Percentiles rank a stretch among this genome's conserved stretches.
phyloP scores from a whole-genome alignment of 2,113 vertebrate genomes.

The Alces alces region DNA sequence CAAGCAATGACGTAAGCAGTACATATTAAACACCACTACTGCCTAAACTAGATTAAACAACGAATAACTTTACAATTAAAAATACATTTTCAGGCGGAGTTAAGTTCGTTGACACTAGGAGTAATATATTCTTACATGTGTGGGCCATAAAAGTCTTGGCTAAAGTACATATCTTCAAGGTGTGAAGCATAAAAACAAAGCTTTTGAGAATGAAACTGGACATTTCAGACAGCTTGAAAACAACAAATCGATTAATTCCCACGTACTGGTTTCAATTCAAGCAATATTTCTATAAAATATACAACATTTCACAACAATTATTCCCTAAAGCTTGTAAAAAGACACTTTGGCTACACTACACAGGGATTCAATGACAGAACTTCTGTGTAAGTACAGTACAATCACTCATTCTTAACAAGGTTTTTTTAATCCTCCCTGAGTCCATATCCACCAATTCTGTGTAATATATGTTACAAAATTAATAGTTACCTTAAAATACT shows the following conservation, averaged over 20 bases:
- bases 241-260: conserved; percentile 38
- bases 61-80: conserved; percentile 32
- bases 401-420: conserved; percentile 29
- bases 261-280: conserved; percentile 61
- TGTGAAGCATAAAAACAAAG: conserved; percentile 42
- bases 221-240: conserved; percentile 55
- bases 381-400: conserved; percentile 33
- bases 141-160: conserved; percentile 24
- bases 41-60: conserved; percentile 45
- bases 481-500: neutral
- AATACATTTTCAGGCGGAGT: conserved; percentile 56
- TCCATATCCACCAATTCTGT: conserved; percentile 53
- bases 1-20: conserved; percentile 45
- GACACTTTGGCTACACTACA: conserved; percentile 59
- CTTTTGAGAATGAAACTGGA: conserved; percentile 48
- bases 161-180: conserved; percentile 40
- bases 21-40: conserved; percentile 23
- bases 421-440: conserved; percentile 77
- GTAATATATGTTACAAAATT: conserved; percentile 25
- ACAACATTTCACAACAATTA: conserved; percentile 62
- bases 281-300: conserved; percentile 63
- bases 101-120: neutral
- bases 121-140: conserved; percentile 36
- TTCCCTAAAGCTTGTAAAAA: conserved; percentile 61
- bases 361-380: conserved; percentile 62